Evolutionary conservation across 1,140 invertebrate species (phyloP).

Genomic region (Hirudo medicinalis): DNA sequence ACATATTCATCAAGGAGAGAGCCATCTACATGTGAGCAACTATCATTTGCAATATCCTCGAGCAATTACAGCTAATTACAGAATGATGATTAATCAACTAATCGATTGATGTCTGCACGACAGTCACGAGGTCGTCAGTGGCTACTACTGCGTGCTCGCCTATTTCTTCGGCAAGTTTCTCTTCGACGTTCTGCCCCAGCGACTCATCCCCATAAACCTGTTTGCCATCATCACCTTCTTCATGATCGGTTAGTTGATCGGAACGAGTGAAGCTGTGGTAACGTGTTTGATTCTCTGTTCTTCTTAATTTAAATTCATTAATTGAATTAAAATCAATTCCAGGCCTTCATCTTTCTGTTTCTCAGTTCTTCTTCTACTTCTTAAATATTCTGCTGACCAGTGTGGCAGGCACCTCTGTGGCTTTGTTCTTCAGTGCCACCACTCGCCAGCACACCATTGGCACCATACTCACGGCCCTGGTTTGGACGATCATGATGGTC

Average conservation of each 20-base stretch:
- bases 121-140: conserved; percentile 41
- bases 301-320: background rate
- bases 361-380: conserved; percentile 34
- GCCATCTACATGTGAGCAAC: conserved; percentile 23
- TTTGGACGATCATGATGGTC: conserved; percentile 40
- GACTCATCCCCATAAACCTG: conserved; percentile 31
- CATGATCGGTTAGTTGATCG: conserved; percentile 38
- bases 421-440: conserved; percentile 35
- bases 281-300: background rate
- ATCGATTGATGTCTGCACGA: background rate
- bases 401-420: conserved; percentile 32
- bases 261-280: no score
- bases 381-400: conserved; percentile 33
- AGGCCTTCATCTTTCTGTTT: conserved; percentile 31
- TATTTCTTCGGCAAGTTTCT: conserved; percentile 39
- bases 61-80: no score
- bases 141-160: conserved; percentile 38
- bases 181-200: conserved; percentile 39
- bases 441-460: conserved; percentile 34
- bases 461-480: conserved; percentile 34
- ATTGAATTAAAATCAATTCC: conserved; percentile 8
- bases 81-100: no score
- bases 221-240: conserved; percentile 36
- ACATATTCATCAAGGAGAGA: conserved; percentile 25
- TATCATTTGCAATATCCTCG: no score